phyloP scores from a whole-genome alignment of 1,140 invertebrate species.

The Proales similis region DNA sequence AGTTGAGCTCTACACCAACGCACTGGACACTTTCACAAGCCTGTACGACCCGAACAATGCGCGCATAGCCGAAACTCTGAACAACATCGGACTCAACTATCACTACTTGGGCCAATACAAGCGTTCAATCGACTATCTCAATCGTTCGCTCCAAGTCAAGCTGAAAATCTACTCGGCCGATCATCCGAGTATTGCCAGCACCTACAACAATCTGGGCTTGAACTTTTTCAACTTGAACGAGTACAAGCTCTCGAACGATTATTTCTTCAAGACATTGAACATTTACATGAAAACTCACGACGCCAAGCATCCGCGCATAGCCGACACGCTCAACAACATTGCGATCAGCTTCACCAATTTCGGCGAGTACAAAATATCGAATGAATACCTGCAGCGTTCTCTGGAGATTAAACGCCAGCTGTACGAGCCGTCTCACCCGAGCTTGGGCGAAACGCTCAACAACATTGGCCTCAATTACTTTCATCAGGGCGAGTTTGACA shows the following conservation, averaged over 20 bases:
- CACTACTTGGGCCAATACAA: not conserved
- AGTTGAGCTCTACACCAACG: conserved; percentile 6
- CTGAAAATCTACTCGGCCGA: not conserved
- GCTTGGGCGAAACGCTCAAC: conserved; percentile 7
- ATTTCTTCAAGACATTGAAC: conserved; percentile 22
- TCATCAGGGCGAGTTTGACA: conserved; percentile 6
- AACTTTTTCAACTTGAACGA: conserved; percentile 8
- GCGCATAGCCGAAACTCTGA: not conserved
- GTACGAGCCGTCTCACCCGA: conserved; percentile 3
- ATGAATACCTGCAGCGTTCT: conserved; percentile 4
- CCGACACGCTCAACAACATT: conserved; percentile 14
- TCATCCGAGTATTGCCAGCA: conserved; percentile 11
- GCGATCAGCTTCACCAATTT: conserved; percentile 7
- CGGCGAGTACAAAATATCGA: conserved; percentile 14
- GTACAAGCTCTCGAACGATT: conserved; percentile 1
- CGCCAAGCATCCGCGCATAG: not conserved
- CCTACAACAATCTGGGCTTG: conserved; percentile 23
- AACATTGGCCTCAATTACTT: conserved; percentile 25
- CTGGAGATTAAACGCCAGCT: conserved; percentile 14
- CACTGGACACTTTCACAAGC: conserved; percentile 7
- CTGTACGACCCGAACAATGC: conserved; percentile 1
- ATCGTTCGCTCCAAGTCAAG: not conserved
- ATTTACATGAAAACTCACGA: conserved; percentile 26
- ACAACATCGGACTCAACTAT: conserved; percentile 13
- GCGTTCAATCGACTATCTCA: conserved; percentile 7